A percentile compares a stretch with the other conserved stretches of the same genome.
Evolutionary conservation across 2,888 invertebrate species (phyloP).

Genomic region (Muschampia plurimacula): DNA sequence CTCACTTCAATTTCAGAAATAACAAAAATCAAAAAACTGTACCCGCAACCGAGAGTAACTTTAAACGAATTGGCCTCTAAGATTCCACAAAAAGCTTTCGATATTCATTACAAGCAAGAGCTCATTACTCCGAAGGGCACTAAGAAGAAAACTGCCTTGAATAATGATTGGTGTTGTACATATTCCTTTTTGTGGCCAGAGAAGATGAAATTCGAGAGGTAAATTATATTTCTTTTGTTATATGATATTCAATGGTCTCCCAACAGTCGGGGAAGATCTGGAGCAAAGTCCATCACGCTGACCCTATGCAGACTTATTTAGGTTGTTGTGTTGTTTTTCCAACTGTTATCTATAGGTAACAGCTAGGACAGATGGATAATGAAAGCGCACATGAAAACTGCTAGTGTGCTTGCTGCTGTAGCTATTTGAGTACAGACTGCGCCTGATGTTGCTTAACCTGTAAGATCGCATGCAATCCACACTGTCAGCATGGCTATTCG

Average conservation of each 20-base stretch:
- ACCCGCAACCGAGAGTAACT: slow-evolving; percentile 77
- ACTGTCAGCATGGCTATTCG: no score
- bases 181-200: slow-evolving; percentile 86
- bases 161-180: slow-evolving; percentile 81
- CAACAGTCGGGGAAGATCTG: neutral
- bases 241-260: no score
- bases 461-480: no score
- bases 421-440: no score
- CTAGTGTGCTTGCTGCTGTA: no score
- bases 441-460: no score
- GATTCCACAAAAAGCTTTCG: slow-evolving; percentile 74
- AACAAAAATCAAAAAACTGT: slow-evolving; percentile 65
- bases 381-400: no score
- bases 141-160: slow-evolving; percentile 61
- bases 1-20: slow-evolving; percentile 40
- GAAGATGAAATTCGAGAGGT: slow-evolving; percentile 80
- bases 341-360: no score
- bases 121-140: slow-evolving; percentile 57
- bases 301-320: no score
- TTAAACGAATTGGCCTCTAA: slow-evolving; percentile 77
- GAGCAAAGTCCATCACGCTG: no score
- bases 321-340: no score
- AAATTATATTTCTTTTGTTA: slow-evolving; percentile 30
- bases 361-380: no score
- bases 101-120: slow-evolving; percentile 66